Base-by-base conservation (phyloP, 2,113 vertebrate genomes). In the Microcebus griseorufus region DNA sequence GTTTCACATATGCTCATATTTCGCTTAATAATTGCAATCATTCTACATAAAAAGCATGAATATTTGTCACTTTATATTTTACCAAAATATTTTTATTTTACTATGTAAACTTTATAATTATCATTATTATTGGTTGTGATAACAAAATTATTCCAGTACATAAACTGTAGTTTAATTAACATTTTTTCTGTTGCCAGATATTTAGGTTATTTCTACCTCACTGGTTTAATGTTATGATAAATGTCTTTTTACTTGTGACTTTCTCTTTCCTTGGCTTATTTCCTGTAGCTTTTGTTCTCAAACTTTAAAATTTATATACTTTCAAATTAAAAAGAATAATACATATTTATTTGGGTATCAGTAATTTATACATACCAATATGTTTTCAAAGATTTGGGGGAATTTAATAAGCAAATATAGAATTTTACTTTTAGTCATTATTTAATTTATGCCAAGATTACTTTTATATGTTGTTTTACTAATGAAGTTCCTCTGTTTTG, bases 251-350 rank as follows among this genome's bases (percentile, higher is more conserved):
- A 73, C 20, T 65, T 58, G 42, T 3, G 10, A 13, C 9, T 80
- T 94, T 91, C 42, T 92, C 23, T 4, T 69, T 6, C 34, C 17
- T 79, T 65, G 13, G 3, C n/a, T 65, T 72, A 89, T 64, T 42
- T 92, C 10, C 9, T 32, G 29, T 58, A 73, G 9, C 8, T 89
- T 93, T 80, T 75, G 3, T 10, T 89, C 34, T 85, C 18, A 53
- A 70, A 73, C 9, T 78, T 93, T 78, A 48, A 92, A 72, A 91
- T 94, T 39, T 94, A 88, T 18, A 51, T 83, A 58, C 29, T 93
- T 95, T 55, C 9, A 78, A 93, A 34, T 76, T 83, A 29, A 32
- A 88, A 83, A 78, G 1, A 73, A 79, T 88, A 82, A 55, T 58
- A 64, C 3, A 93, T 29, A 55, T 48, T 82, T 96, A 65, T 12